Base-by-base conservation (phyloP, 92 coral and sea anemone genomes). In the Micromussa lordhowensis region DNA sequence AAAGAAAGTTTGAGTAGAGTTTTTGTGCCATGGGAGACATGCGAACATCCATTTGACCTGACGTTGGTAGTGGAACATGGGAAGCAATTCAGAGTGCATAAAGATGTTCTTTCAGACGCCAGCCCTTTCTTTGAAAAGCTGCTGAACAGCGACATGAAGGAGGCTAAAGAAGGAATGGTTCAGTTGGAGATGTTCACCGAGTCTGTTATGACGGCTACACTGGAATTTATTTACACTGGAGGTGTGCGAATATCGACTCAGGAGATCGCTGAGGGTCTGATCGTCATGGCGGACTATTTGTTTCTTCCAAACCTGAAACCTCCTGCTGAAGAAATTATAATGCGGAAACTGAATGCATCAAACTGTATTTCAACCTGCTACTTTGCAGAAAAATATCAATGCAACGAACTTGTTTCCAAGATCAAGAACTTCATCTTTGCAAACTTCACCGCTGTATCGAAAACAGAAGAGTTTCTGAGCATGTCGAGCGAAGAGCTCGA, bases 71-170 rank as follows among this genome's bases (percentile, higher is more conserved):
- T 57, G 34, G 53, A 79, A 57, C 24, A 79, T 54, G 83, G 83
- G 13, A 31, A 57, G 30, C 53, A 79, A 79, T 32, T 79, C 5
- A 57, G 13, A 58, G 83, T 54, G 59, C 83, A 79, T 32, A 61
- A 22, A 17, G 5, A 57, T 15, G 31, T 79, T 24, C 83, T 79
- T 79, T 79, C 83, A 32, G 70, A 34, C 19, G 83, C 83, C 8
- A 79, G 83, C 68, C 86, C 86, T 3, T 82, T 32, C 77, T 82
- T 82, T 82, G 86, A 82, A 40, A 82, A 38, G 38, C 76, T 82
- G 1, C 76, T 82, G 1, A 66, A 40, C 61, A 82, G 86, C 38
- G 86, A 69, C 59, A 82, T 82, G 86, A 82, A 68, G 32, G 77
- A 82, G 48, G 10, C 57, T 38, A 49, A 40, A 82, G 86, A 82